Evolutionary conservation across 2,797 vertebrate species (phyloP).

Genomic region (Halcyon chelicuti): DNA sequence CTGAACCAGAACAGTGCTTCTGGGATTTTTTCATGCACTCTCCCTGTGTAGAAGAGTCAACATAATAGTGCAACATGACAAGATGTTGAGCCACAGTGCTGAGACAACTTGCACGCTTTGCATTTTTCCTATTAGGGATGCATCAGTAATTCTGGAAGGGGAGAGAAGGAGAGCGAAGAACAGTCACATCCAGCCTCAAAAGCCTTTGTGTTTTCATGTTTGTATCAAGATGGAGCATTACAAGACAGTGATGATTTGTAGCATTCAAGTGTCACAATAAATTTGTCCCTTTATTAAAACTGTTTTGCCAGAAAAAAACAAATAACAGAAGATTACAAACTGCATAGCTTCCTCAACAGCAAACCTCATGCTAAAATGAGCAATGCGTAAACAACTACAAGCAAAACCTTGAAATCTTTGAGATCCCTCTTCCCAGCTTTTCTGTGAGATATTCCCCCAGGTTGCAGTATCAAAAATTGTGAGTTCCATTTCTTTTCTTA

Average conservation of each 20-base stretch:
- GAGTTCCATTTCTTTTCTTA: not conserved
- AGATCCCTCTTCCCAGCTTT: not conserved
- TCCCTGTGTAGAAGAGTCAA: conserved; percentile 7
- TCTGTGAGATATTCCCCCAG: not conserved
- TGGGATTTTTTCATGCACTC: conserved; percentile 21
- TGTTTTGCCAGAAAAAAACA: not conserved
- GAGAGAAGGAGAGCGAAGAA: not conserved
- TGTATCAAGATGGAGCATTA: not conserved
- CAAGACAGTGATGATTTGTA: not conserved
- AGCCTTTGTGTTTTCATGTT: not conserved
- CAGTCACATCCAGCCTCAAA: not conserved
- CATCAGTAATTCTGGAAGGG: not conserved
- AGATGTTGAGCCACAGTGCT: not conserved
- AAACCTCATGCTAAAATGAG: not conserved
- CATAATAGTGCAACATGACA: conserved; percentile 18
- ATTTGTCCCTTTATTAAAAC: not conserved
- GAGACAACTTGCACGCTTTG: conserved; percentile 24
- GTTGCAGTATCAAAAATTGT: not conserved
- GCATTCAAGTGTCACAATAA: not conserved
- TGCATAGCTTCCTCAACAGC: not conserved
- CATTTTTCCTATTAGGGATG: conserved; percentile 42
- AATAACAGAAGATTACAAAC: not conserved
- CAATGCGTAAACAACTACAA: not conserved
- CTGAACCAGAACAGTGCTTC: conserved; percentile 3
- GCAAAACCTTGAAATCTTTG: not conserved